These are phyloP conservation scores for Antedon mediterranea DNA, from an alignment of 53 echinoderm and acorn worm species.

Conservation along the genomic window DNA sequence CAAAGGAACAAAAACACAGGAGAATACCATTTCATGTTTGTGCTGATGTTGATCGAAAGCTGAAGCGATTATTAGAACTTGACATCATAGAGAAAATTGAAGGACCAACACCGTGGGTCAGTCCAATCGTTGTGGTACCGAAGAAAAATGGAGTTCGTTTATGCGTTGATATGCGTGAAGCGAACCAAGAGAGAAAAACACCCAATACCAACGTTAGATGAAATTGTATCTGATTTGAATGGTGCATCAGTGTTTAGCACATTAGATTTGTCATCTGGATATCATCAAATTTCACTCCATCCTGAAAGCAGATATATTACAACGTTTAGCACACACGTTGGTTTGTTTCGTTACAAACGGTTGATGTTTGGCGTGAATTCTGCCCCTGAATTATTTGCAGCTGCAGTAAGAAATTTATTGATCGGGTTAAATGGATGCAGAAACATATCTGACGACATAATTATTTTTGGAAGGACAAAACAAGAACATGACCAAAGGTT, in stretches of 20 bases:
- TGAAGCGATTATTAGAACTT: too few species aligned
- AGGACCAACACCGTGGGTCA: too few species aligned
- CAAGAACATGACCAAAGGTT: slow-evolving; percentile 25
- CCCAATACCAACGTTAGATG: slow-evolving; percentile 15
- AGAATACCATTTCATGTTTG: too few species aligned
- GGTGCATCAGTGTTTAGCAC: slow-evolving; percentile 34
- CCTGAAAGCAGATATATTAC: slow-evolving; percentile 40
- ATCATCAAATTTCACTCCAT: slow-evolving; percentile 34
- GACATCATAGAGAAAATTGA: too few species aligned
- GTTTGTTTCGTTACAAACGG: slow-evolving; percentile 22
- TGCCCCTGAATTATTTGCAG: slow-evolving; percentile 40
- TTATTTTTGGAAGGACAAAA: slow-evolving; percentile 28
- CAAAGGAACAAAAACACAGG: too few species aligned
- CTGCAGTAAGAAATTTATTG: slow-evolving; percentile 27
- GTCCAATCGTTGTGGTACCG: too few species aligned
- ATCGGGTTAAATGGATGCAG: slow-evolving; percentile 20
- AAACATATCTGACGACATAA: slow-evolving; percentile 39
- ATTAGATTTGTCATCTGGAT: slow-evolving; percentile 34
- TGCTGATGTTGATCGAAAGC: too few species aligned
- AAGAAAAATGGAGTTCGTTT: too few species aligned
- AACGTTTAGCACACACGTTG: slow-evolving; percentile 30
- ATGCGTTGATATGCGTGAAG: too few species aligned
- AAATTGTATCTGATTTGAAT: slow-evolving; percentile 18
- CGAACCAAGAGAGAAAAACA: slow-evolving; percentile 8
- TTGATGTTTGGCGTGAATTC: slow-evolving; percentile 45